These are phyloP conservation scores for Nemurella pictetii DNA, from an alignment of 2,888 invertebrate genomes.

Conservation along the genomic window DNA sequence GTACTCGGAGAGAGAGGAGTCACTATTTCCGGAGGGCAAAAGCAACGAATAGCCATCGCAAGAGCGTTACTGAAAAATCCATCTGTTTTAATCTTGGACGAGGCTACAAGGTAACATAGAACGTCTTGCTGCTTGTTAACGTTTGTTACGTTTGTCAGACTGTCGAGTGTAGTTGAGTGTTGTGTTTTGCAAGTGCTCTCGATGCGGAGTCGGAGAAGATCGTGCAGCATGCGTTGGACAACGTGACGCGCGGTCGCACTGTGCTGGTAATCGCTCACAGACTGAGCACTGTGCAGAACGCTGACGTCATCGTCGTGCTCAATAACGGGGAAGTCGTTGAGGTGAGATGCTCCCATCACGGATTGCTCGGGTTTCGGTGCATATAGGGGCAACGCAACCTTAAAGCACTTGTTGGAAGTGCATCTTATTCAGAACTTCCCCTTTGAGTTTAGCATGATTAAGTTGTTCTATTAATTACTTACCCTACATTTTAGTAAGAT, in stretches of 20 bases:
- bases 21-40: constrained; percentile 93
- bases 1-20: constrained; percentile 87
- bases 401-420: too few relatives aligned
- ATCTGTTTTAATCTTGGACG: constrained; percentile 84
- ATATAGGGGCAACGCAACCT: too few relatives aligned
- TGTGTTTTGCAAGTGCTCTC: constrained; percentile 71
- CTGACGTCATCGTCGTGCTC: constrained; percentile 89
- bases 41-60: constrained; percentile 93
- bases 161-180: not conserved
- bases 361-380: too few relatives aligned
- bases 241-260: constrained; percentile 80
- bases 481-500: too few relatives aligned
- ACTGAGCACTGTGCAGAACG: constrained; percentile 87
- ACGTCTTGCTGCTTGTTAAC: not conserved
- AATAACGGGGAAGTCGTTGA: constrained; percentile 82
- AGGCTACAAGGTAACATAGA: constrained; percentile 80
- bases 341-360: too few relatives aligned
- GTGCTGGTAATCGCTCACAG: constrained; percentile 95
- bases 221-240: constrained; percentile 87
- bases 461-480: too few relatives aligned
- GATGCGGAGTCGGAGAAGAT: constrained; percentile 91
- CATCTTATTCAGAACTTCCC: too few relatives aligned
- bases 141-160: not conserved
- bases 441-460: not conserved
- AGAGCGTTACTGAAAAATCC: constrained; percentile 91